Percentiles rank a stretch among this genome's conserved stretches.
Evolutionary conservation across 1,140 invertebrate species (phyloP).

Genomic region (Cydia splendana): DNA sequence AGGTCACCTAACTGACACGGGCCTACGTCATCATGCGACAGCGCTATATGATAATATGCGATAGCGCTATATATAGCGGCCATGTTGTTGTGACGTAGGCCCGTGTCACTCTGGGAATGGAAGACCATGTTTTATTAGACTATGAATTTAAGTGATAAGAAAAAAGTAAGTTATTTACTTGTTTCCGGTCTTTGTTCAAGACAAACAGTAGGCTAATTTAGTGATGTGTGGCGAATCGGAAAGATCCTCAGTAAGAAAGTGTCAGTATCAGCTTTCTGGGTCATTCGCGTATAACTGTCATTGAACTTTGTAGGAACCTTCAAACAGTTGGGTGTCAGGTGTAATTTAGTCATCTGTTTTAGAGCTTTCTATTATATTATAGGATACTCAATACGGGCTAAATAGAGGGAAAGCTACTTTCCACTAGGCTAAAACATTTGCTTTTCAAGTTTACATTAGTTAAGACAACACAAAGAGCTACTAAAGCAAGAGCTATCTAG

Average conservation of each 20-base stretch:
- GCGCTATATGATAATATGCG: no score
- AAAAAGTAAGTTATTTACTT: neutral
- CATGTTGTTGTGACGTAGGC: no score
- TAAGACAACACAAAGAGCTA: constrained; percentile 8
- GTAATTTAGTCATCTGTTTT: constrained; percentile 39
- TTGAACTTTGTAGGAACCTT: constrained; percentile 61
- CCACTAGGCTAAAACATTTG: constrained; percentile 10
- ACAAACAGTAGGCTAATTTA: constrained; percentile 53
- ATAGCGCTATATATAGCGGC: no score
- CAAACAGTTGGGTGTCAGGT: constrained; percentile 54
- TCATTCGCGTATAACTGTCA: constrained; percentile 71
- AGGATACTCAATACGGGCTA: neutral
- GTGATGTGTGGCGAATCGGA: constrained; percentile 66
- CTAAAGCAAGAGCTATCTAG: constrained; percentile 30
- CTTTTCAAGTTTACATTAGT: constrained; percentile 14
- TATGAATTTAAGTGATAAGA: neutral
- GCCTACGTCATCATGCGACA: no score
- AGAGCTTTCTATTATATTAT: constrained; percentile 25
- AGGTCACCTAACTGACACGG: no score
- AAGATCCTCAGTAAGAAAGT: constrained; percentile 72
- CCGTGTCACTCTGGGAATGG: no score
- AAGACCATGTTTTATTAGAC: no score
- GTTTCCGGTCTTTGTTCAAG: constrained; percentile 42
- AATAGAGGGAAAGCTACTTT: constrained; percentile 19
- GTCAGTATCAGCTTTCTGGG: constrained; percentile 67